Percentiles rank a stretch among this genome's conserved stretches.
Conservation (phyloP, 2,888 invertebrate genomes). For the Agrenia bidenticulata region DNA sequence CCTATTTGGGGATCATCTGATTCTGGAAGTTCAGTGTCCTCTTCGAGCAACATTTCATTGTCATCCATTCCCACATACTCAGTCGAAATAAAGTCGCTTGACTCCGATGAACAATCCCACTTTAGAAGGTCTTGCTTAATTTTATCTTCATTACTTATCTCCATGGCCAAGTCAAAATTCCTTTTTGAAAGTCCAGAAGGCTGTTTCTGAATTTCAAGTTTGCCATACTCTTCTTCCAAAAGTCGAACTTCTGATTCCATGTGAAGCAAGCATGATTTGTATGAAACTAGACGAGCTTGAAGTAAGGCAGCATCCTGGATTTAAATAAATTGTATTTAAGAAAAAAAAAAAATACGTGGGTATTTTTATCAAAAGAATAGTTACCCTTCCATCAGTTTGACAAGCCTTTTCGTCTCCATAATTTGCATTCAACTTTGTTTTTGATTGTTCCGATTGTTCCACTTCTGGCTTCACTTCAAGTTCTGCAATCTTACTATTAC, state of each 20-base stretch:
- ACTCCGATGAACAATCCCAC: too few species aligned
- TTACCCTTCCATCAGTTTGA: conserved; percentile 12
- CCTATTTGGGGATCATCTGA: too few species aligned
- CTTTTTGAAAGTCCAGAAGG: not conserved
- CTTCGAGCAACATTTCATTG: too few species aligned
- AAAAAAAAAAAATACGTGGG: not conserved
- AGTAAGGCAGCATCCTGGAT: conserved; percentile 14
- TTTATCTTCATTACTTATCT: too few species aligned
- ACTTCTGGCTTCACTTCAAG: not conserved
- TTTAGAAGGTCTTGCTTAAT: too few species aligned
- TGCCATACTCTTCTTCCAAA: conserved; percentile 9
- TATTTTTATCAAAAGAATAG: not conserved
- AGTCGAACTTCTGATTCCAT: conserved; percentile 14
- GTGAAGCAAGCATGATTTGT: conserved; percentile 14
- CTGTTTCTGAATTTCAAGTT: not conserved
- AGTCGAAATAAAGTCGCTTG: too few species aligned
- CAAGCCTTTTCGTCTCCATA: not conserved
- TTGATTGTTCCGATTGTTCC: not conserved
- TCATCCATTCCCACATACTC: too few species aligned
- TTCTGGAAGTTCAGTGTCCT: too few species aligned
- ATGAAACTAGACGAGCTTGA: conserved; percentile 16
- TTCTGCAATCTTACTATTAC: too few species aligned
- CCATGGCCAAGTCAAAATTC: too few species aligned
- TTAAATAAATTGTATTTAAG: not conserved
- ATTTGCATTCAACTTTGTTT: not conserved